Evolutionary conservation across 2,797 vertebrate genomes (phyloP).

Genomic region (Thunnus albacares): DNA sequence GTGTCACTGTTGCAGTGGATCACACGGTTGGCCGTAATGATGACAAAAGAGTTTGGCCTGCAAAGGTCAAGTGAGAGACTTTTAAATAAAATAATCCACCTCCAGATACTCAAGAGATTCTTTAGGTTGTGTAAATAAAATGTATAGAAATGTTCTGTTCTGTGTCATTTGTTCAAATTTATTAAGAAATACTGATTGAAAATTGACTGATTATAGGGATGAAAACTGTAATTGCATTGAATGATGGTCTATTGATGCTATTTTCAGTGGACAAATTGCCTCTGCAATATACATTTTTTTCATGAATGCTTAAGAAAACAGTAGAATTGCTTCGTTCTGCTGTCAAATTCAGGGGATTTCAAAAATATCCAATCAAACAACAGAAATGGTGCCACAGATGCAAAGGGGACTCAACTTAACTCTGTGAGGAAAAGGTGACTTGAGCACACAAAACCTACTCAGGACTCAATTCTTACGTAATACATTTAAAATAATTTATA

Average conservation of each 20-base stretch:
- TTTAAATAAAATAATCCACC: conserved; percentile 1
- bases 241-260: neutral
- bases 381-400: neutral
- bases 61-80: neutral
- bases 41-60: conserved; percentile 91
- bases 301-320: no score
- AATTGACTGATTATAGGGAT: no score
- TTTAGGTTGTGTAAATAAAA: neutral
- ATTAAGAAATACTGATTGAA: neutral
- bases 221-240: neutral
- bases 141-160: neutral
- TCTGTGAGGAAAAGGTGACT: no score
- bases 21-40: conserved; percentile 91
- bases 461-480: no score
- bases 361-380: neutral
- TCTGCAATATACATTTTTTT: neutral
- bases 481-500: no score
- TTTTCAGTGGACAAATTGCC: no score
- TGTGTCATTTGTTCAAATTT: neutral
- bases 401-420: no score
- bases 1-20: conserved; percentile 92
- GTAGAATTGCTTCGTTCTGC: no score
- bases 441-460: no score
- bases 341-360: neutral
- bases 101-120: neutral